These are phyloP conservation scores for Lytechinus pictus DNA, from an alignment of 35 echinoderm and acorn worm species.

Conservation along the genomic window DNA sequence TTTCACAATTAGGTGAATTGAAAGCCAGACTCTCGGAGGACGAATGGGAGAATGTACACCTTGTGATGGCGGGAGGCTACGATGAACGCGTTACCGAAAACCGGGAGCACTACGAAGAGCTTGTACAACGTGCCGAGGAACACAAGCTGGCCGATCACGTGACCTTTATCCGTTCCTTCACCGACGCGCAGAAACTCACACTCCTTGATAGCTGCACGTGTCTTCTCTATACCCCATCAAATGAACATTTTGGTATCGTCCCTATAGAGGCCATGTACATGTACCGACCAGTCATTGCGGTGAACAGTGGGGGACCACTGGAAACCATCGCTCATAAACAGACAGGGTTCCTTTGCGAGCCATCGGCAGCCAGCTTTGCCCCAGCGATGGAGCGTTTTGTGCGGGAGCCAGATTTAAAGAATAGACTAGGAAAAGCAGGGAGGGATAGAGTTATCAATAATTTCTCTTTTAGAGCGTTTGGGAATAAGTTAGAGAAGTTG, in stretches of 20 bases:
- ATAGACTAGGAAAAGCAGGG: slow-evolving; percentile 79
- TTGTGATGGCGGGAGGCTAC: slow-evolving; percentile 98
- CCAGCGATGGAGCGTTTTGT: slow-evolving; percentile 86
- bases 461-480: slow-evolving; percentile 95
- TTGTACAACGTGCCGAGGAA: slow-evolving; percentile 62
- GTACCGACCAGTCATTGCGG: slow-evolving; percentile 90
- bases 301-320: slow-evolving; percentile 94
- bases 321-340: slow-evolving; percentile 77
- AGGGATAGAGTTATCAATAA: slow-evolving; percentile 71
- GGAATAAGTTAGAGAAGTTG: slow-evolving; percentile 78
- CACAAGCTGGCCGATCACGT: slow-evolving; percentile 68
- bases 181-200: slow-evolving; percentile 79
- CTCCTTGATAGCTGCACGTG: slow-evolving; percentile 85
- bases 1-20: slow-evolving; percentile 55
- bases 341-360: slow-evolving; percentile 82
- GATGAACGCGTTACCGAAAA: slow-evolving; percentile 93
- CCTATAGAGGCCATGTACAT: slow-evolving; percentile 99
- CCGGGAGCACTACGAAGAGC: slow-evolving; percentile 91
- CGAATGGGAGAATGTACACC: slow-evolving; percentile 75
- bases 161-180: slow-evolving; percentile 93
- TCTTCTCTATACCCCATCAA: slow-evolving; percentile 89
- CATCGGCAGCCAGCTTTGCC: slow-evolving; percentile 70
- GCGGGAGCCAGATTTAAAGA: slow-evolving; percentile 54
- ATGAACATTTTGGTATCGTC: slow-evolving; percentile 98
- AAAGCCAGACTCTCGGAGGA: slow-evolving; percentile 56